These are phyloP conservation scores for Euura lappo DNA, from an alignment of 1,140 invertebrate species.

Conservation along the genomic window DNA sequence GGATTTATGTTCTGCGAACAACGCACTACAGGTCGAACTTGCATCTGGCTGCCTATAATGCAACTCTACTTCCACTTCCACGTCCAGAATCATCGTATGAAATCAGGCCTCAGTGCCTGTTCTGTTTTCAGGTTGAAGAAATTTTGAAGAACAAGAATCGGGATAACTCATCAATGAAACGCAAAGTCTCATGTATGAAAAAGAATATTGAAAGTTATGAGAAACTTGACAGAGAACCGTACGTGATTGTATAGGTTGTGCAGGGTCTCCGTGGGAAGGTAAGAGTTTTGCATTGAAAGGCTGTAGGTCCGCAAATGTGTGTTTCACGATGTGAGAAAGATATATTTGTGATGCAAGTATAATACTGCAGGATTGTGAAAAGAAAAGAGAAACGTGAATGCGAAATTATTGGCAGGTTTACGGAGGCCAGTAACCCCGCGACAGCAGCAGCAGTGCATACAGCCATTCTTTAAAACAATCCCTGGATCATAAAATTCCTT, in stretches of 20 bases:
- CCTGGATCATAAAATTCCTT: conserved; percentile 56
- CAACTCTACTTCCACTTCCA: too few species aligned
- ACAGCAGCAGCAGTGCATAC: conserved; percentile 15
- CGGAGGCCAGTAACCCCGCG: conserved; percentile 24
- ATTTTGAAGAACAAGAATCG: not conserved
- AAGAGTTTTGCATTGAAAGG: not conserved
- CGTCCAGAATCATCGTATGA: too few species aligned
- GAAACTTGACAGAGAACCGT: not conserved
- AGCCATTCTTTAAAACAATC: conserved; percentile 57
- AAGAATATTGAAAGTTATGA: not conserved
- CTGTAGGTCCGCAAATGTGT: not conserved
- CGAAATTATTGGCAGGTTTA: conserved; percentile 46
- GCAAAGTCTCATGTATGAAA: not conserved
- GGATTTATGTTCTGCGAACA: conserved; percentile 4
- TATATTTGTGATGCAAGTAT: too few species aligned
- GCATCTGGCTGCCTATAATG: too few species aligned
- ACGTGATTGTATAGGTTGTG: not conserved
- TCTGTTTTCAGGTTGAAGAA: not conserved
- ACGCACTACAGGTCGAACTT: too few species aligned
- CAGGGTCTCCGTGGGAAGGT: not conserved
- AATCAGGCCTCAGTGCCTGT: not conserved
- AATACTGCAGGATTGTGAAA: not conserved
- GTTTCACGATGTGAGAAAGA: too few species aligned
- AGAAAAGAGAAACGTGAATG: not conserved
- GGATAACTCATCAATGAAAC: not conserved